Conservation (phyloP, 2,113 vertebrate genomes). For the Ploceus nigricollis region DNA sequence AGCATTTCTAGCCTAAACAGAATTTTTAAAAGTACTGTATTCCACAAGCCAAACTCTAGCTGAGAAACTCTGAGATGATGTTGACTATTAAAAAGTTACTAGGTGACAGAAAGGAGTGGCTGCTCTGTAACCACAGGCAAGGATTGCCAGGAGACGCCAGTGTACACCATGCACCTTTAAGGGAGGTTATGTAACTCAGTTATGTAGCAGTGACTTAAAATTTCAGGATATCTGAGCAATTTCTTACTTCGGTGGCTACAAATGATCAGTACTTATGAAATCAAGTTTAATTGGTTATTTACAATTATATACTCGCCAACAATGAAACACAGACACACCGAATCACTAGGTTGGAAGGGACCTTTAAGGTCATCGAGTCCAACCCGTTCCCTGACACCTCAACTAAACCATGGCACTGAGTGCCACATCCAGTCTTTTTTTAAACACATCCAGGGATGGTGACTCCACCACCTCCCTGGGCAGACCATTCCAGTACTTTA, state of each 20-base stretch:
- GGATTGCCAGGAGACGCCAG: neutral
- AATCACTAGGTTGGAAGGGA: neutral
- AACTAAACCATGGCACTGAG: neutral
- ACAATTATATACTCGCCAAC: neutral
- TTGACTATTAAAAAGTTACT: constrained; percentile 69
- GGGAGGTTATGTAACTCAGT: neutral
- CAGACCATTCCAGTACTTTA: neutral
- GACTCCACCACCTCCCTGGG: neutral
- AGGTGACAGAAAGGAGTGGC: constrained; percentile 65
- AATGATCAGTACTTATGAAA: neutral
- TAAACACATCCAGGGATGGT: neutral
- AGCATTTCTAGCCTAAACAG: neutral
- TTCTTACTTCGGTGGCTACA: neutral
- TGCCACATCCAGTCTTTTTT: no score
- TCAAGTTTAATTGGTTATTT: neutral
- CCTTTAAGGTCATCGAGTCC: neutral
- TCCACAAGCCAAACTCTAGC: neutral
- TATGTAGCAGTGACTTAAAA: neutral
- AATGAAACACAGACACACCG: neutral
- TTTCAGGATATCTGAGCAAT: neutral
- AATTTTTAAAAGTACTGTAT: neutral
- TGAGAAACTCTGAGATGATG: constrained; percentile 44
- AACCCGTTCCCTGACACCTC: neutral
- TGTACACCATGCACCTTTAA: neutral
- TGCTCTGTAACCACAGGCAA: neutral